Evolutionary conservation across 2,888 invertebrate species (phyloP).

Genomic region (Xanthorhoe spadicearia): DNA sequence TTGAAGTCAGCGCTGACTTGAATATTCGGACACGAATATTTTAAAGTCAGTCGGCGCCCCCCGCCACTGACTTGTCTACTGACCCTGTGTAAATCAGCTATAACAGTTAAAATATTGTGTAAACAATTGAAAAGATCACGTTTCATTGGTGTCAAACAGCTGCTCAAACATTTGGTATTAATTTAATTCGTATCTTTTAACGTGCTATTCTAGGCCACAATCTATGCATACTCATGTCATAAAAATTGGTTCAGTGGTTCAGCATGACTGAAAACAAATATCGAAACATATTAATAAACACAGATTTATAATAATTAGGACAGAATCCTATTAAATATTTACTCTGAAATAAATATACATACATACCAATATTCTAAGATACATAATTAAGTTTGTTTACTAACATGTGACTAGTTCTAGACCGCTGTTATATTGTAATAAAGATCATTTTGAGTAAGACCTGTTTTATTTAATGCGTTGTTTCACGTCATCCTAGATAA

Average conservation of each 20-base stretch:
- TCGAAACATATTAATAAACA: background rate
- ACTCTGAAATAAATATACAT: background rate
- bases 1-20: too few relatives aligned
- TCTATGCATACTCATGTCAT: background rate
- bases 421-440: conserved; percentile 16
- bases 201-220: background rate
- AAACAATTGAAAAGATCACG: background rate
- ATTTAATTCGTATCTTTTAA: background rate
- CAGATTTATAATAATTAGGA: background rate
- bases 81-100: too few relatives aligned
- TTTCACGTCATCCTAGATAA: background rate
- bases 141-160: background rate
- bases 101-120: too few relatives aligned
- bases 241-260: background rate
- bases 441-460: conserved; percentile 12
- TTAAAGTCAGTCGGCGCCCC: too few relatives aligned
- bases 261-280: background rate
- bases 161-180: background rate
- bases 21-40: too few relatives aligned
- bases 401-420: conserved; percentile 15
- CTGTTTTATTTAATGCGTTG: conserved; percentile 9
- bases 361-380: conserved; percentile 7
- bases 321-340: background rate
- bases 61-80: too few relatives aligned
- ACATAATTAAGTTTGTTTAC: conserved; percentile 4